phyloP scores from a whole-genome alignment of 2,797 vertebrate genomes.

The Dallia pectoralis region DNA sequence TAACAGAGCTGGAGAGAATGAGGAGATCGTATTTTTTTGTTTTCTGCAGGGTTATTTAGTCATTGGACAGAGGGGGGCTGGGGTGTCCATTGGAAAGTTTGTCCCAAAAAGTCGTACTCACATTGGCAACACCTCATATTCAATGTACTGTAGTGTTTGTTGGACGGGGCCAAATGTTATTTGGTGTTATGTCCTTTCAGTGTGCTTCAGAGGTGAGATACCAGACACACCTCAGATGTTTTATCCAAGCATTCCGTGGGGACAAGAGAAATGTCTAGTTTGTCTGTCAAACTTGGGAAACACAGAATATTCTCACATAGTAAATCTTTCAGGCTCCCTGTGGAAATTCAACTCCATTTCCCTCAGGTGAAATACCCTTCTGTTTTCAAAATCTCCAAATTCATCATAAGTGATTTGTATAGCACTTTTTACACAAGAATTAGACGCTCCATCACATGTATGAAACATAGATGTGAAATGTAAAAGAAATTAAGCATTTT shows the following conservation, averaged over 20 bases:
- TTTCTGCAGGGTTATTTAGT: conserved; percentile 2
- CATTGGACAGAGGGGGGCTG: not conserved
- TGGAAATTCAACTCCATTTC: conserved; percentile 42
- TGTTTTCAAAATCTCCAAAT: conserved; percentile 21
- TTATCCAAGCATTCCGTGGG: conserved; percentile 33
- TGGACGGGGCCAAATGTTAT: not conserved
- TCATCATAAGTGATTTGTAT: conserved; percentile 42
- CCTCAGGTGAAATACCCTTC: conserved; percentile 47
- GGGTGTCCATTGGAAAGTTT: not conserved
- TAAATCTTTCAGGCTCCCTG: conserved; percentile 60
- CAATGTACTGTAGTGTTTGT: no score
- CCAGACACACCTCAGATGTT: conserved; percentile 7
- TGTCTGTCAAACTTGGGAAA: conserved; percentile 41
- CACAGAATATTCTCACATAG: conserved; percentile 41
- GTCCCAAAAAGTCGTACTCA: not conserved
- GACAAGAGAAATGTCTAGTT: conserved; percentile 30
- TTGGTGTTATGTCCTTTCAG: not conserved
- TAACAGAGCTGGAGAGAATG: conserved; percentile 15
- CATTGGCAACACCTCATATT: not conserved
- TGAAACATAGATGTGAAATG: no score
- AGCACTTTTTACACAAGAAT: conserved; percentile 45
- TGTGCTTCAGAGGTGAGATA: not conserved
- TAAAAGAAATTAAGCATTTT: no score
- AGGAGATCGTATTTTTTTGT: not conserved
- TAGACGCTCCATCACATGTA: conserved; percentile 28